Evolutionary conservation across 2,113 vertebrate species (phyloP).

Genomic region (Prunella fulvescens): DNA sequence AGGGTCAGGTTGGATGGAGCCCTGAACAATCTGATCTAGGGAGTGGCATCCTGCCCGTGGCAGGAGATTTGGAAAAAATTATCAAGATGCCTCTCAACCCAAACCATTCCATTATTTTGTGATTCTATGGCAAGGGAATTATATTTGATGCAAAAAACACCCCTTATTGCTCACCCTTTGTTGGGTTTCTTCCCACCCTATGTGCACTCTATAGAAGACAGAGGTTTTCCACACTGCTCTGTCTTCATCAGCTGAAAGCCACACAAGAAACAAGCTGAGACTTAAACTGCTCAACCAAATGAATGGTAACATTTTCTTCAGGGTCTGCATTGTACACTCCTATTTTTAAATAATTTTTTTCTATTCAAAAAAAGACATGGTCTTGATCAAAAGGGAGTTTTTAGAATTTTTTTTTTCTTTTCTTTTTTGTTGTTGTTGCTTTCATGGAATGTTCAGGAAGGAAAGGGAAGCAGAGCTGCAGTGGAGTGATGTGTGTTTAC

Average conservation of each 20-base stretch:
- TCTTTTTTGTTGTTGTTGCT: not conserved
- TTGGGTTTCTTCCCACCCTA: not conserved
- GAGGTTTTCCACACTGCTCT: not conserved
- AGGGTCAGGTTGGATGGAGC: not conserved
- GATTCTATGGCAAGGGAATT: not conserved
- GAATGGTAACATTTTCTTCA: not conserved
- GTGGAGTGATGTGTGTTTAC: not conserved
- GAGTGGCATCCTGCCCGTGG: not conserved
- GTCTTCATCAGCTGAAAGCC: not conserved
- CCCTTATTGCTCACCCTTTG: not conserved
- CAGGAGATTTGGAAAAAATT: not conserved
- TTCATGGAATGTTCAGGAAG: not conserved
- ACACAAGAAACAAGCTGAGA: not conserved
- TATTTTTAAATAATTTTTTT: not conserved
- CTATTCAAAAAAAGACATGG: not conserved
- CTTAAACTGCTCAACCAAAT: not conserved
- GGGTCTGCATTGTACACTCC: not conserved
- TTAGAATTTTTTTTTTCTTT: not conserved
- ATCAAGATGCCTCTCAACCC: not conserved
- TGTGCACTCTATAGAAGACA: not conserved
- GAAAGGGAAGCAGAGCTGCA: not conserved
- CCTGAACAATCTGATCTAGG: not conserved
- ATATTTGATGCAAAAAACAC: not conserved
- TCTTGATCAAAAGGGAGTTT: not conserved
- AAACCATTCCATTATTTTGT: not conserved